Evolutionary conservation across 2,888 invertebrate genomes (phyloP).

Genomic region (Spialia ferax): DNA sequence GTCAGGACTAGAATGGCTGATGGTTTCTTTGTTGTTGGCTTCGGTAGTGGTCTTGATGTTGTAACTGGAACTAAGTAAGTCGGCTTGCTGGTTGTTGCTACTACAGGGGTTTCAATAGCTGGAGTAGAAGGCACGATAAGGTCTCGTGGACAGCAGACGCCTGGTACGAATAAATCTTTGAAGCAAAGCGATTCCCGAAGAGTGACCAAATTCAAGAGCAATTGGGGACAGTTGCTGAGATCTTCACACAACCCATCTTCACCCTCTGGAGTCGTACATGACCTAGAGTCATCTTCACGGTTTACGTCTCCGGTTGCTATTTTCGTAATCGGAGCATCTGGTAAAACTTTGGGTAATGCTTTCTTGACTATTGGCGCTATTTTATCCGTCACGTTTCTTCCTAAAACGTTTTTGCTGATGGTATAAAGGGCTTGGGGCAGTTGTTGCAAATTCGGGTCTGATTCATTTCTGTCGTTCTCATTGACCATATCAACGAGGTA

Average conservation of each 20-base stretch:
- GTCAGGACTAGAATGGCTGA: slow-evolving; percentile 65
- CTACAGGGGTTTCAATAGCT: slow-evolving; percentile 65
- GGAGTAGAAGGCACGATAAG: slow-evolving; percentile 64
- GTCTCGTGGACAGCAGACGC: slow-evolving; percentile 94
- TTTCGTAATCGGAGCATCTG: slow-evolving; percentile 76
- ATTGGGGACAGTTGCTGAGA: slow-evolving; percentile 94
- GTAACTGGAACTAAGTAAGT: slow-evolving; percentile 77
- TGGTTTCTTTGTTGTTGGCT: slow-evolving; percentile 63
- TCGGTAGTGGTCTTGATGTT: slow-evolving; percentile 62
- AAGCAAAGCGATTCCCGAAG: slow-evolving; percentile 96
- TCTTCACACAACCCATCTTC: slow-evolving; percentile 94
- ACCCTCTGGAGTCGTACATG: slow-evolving; percentile 94
- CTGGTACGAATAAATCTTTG: slow-evolving; percentile 96
- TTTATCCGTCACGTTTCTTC: slow-evolving; percentile 92
- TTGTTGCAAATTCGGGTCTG: slow-evolving; percentile 73
- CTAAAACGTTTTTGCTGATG: slow-evolving; percentile 92
- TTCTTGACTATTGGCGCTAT: slow-evolving; percentile 90
- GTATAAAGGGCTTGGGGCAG: slow-evolving; percentile 92
- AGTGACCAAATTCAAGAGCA: slow-evolving; percentile 92
- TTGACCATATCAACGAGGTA: slow-evolving; percentile 93
- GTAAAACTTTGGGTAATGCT: slow-evolving; percentile 74
- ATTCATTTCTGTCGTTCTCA: slow-evolving; percentile 76
- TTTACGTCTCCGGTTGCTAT: slow-evolving; percentile 76
- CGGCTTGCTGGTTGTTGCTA: slow-evolving; percentile 72
- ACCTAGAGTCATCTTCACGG: slow-evolving; percentile 83